phyloP scores from a whole-genome alignment of 2,888 invertebrate genomes.

The Sinodicranocentrus sp. region DNA sequence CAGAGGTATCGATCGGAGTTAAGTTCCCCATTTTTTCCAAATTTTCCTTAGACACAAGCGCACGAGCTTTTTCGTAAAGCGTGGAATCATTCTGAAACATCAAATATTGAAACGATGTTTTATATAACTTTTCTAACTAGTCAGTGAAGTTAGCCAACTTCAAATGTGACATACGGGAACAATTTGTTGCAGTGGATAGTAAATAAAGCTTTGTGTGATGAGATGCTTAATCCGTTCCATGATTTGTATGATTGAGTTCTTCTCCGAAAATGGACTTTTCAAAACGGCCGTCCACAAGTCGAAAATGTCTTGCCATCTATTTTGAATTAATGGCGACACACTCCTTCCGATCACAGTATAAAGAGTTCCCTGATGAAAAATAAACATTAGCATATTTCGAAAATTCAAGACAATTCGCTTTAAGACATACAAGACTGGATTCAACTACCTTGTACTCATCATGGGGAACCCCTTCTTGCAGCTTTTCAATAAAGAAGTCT shows the following conservation, averaged over 20 bases:
- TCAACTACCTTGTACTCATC: conserved; percentile 76
- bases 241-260: conserved; percentile 85
- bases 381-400: background rate
- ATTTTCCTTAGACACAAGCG: conserved; percentile 55
- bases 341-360: conserved; percentile 87
- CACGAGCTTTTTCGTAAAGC: conserved; percentile 49
- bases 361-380: conserved; percentile 78
- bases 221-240: conserved; percentile 78
- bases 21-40: conserved; percentile 50
- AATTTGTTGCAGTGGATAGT: conserved; percentile 70
- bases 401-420: background rate
- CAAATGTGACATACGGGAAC: conserved; percentile 67
- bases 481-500: conserved; percentile 71
- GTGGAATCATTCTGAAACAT: conserved; percentile 56
- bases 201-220: conserved; percentile 74
- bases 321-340: conserved; percentile 74
- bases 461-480: conserved; percentile 74
- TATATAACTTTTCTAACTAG: conserved; percentile 16
- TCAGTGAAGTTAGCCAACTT: background rate
- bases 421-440: no score
- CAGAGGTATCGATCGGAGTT: conserved; percentile 55
- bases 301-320: conserved; percentile 85
- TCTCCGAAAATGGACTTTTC: conserved; percentile 89
- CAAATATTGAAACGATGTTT: background rate
- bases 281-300: conserved; percentile 89